A percentile compares a stretch with the other conserved stretches of the same genome.
These are phyloP conservation scores for Andrena praecox DNA, from an alignment of 2,888 invertebrate genomes.

Conservation along the genomic window DNA sequence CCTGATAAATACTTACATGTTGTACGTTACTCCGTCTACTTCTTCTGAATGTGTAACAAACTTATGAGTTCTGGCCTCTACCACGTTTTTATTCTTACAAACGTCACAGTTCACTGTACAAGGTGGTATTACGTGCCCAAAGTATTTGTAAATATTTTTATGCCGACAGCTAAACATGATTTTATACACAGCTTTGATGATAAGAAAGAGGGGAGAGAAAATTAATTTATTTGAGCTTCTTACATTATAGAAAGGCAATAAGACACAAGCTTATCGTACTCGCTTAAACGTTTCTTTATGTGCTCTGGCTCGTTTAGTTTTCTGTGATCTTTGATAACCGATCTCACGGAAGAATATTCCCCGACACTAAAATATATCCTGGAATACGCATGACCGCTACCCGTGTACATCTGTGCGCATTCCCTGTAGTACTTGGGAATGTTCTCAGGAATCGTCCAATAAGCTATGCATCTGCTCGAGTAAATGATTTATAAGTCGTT, in stretches of 20 bases:
- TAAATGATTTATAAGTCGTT: slow-evolving; percentile 14
- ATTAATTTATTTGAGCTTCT: slow-evolving; percentile 8
- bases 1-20: slow-evolving; percentile 21
- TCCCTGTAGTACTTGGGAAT: slow-evolving; percentile 43
- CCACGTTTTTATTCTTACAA: neutral
- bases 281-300: slow-evolving; percentile 10
- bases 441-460: slow-evolving; percentile 43
- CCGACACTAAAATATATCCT: slow-evolving; percentile 48
- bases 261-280: slow-evolving; percentile 30
- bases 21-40: neutral
- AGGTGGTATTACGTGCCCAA: slow-evolving; percentile 1
- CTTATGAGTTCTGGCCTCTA: neutral
- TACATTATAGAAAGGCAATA: slow-evolving; percentile 42
- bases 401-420: neutral
- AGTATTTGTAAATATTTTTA: slow-evolving; percentile 26
- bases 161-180: slow-evolving; percentile 44
- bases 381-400: neutral
- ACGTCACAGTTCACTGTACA: slow-evolving; percentile 39
- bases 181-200: neutral
- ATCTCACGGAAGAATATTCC: slow-evolving; percentile 22
- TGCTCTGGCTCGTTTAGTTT: neutral
- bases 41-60: slow-evolving; percentile 27
- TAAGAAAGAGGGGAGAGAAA: neutral
- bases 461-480: slow-evolving; percentile 30
- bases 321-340: slow-evolving; percentile 6